Base-by-base conservation (phyloP, 2,888 invertebrate species). In the Dioctria linearis region DNA sequence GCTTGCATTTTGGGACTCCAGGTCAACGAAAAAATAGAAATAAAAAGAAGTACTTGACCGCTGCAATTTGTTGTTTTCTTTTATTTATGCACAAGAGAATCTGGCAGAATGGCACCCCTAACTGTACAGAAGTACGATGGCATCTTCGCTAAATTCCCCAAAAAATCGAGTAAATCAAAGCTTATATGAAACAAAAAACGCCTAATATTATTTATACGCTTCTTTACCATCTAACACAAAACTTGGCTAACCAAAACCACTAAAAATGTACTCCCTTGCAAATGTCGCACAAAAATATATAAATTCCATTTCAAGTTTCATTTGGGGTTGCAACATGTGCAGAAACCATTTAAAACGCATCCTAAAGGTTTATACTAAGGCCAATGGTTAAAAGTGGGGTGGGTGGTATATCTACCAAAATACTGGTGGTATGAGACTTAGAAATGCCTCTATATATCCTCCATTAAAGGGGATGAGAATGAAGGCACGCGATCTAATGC, bases 241-340 rank as follows among this genome's bases (percentile, higher is more conserved):
- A 39, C 71, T 59, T 43, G 75, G 59, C 61, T 61, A 43, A 75
- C 25, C 25, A 25, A 25, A 25, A 25, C 75, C 75, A 75, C 61
- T 42, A 75, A 75, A 75, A 75, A 43, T 57, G 46, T 61, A 59
- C 61, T 61, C 43, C 61, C 61, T 61, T 75, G 11, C 75, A 59
- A 75, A 61, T 59, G 75, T 5, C 37, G 75, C 75, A 61, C 51
- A 42, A 59, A 57, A 75, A 75, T 75, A 25, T 25, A 25, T 25
- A 75, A 75, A 75, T 75, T 75, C 65, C 65, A 39, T 78, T 78
- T 65, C 49, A 63, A 78, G 49, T 78, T 65, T 63, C 78, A 65
- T 63, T 78, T 78, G 63, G 78, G 65, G 78, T 65, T 78, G 78
- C 78, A 78, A 78, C 78, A 78, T 78, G 78, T 78, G 78, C 78